These are phyloP conservation scores for Tychaedon coryphoeus DNA, from an alignment of 2,113 vertebrate genomes.

Conservation along the genomic window DNA sequence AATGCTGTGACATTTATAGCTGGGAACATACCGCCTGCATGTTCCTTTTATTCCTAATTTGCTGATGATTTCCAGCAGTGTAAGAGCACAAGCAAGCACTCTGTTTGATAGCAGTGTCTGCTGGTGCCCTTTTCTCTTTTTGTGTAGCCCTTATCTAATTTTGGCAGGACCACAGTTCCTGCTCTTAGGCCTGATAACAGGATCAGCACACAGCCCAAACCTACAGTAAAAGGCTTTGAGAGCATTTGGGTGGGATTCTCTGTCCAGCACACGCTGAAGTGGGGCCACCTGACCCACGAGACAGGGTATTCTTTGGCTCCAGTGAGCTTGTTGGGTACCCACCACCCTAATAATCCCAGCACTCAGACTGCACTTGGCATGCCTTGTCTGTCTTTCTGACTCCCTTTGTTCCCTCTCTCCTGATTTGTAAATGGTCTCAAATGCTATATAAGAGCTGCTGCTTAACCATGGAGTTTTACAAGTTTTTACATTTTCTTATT, in stretches of 20 bases:
- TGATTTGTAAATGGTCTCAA: background rate
- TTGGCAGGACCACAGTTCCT: slow-evolving; percentile 50
- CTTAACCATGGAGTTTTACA: background rate
- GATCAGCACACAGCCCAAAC: background rate
- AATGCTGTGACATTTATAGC: slow-evolving; percentile 36
- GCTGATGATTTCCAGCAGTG: slow-evolving; percentile 32
- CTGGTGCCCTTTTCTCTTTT: background rate
- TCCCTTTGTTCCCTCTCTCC: background rate
- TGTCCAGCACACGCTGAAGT: background rate
- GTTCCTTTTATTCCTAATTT: slow-evolving; percentile 38
- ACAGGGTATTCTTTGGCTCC: background rate
- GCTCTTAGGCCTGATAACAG: slow-evolving; percentile 21
- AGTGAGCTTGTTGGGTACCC: background rate
- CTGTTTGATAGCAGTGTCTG: background rate
- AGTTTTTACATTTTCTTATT: background rate
- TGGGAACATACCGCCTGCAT: background rate
- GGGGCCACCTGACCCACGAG: background rate
- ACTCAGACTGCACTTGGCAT: background rate
- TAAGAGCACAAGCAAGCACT: slow-evolving; percentile 23
- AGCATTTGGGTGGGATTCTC: background rate
- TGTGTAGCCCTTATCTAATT: slow-evolving; percentile 25
- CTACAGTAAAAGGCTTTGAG: background rate
- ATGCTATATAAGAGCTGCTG: background rate
- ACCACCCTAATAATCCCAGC: background rate
- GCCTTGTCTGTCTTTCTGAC: background rate